Base-by-base conservation (phyloP, 1,140 invertebrate genomes). In the Lordiphosa clarofinis region DNA sequence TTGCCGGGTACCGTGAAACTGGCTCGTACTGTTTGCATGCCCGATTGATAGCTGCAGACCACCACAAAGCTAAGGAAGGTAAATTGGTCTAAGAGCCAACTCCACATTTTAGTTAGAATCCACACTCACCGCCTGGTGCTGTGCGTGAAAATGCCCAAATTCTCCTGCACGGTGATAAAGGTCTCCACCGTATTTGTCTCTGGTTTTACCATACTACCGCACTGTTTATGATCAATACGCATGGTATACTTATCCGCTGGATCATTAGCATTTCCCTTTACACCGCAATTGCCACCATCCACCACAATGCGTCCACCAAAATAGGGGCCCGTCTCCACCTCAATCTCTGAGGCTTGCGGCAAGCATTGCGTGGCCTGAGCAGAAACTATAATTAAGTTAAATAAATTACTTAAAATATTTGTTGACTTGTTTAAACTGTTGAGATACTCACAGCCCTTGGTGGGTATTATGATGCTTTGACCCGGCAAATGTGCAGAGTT, bases 131-230 rank as follows among this genome's bases (percentile, higher is more conserved):
- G 91, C 56, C 94, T 89, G 1, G 94, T 95, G 76, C 94, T 95
- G 73, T 95, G 94, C 0, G 94, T 95, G 7, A 95, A 91, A 60
- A 96, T 95, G 1, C 94, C 93, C 31, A 94, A 87, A 87, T 95
- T 95, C 84, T 96, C 94, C 75, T 95, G 94, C 4, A 95, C 94
- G 4, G 95, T 91, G 12, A 95, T 94, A 74, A 94, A 95, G 1
- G 94, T 95, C 39, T 92, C 93, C 56, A 94, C 94, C 2, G 92
- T 94, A 47, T 87, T 88, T 1, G 91, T 92, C 53, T 93, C 93
- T 4, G 91, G 91, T 47, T 94, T 94, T 2, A 94, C 92, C 62
- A 92, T 90, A 38, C 94, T 95, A n/a, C 94, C 94, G 66, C 94
- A 95, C 55, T 93, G 90, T 11, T 92, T 90, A 71, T 95, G 94